phyloP scores from a whole-genome alignment of 2,797 vertebrate species.

The Squalus acanthias region DNA sequence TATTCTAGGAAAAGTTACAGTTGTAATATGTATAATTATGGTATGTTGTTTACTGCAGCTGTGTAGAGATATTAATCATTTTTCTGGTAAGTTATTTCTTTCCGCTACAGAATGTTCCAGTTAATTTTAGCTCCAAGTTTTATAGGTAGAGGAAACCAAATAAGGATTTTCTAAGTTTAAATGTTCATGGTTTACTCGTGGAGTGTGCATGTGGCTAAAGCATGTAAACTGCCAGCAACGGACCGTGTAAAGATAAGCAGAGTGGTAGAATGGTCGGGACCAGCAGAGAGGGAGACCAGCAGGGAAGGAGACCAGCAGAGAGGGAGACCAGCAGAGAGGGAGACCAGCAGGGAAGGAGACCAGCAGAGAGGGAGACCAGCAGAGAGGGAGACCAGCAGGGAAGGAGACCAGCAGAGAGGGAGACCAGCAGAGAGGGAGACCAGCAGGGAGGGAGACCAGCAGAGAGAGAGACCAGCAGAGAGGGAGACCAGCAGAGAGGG shows the following conservation, averaged over 20 bases:
- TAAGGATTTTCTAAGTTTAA: background rate
- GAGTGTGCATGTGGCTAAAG: no score
- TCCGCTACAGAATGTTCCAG: conserved; percentile 10
- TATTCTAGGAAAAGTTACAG: background rate
- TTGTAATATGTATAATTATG: background rate
- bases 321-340: no score
- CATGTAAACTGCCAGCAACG: background rate
- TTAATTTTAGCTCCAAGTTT: conserved; percentile 22
- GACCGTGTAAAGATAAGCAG: no score
- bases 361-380: no score
- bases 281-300: no score
- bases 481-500: background rate
- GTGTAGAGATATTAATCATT: conserved; percentile 7
- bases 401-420: background rate
- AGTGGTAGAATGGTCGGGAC: background rate
- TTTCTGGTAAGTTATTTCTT: conserved; percentile 20
- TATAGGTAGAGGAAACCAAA: background rate
- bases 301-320: no score
- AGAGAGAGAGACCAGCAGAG: background rate
- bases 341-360: no score
- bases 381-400: no score
- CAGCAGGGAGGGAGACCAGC: background rate
- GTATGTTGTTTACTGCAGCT: background rate
- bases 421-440: no score
- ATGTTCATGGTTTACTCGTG: background rate